Conservation (phyloP, 2,797 vertebrate genomes). For the Bufotes viridis region DNA sequence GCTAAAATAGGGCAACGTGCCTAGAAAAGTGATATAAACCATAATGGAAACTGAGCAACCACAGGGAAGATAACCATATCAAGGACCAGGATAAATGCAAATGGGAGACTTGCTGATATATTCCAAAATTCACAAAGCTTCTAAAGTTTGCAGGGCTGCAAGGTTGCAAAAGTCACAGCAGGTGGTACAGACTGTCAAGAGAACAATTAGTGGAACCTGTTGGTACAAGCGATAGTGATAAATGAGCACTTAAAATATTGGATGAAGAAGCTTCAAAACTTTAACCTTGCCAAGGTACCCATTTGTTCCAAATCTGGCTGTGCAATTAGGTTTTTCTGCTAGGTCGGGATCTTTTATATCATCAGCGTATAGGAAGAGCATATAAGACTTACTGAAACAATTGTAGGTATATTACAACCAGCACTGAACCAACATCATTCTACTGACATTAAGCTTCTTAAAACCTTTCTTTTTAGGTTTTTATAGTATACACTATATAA, state of each 20-base stretch:
- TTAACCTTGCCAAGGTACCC: conserved; percentile 5
- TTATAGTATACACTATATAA: background rate
- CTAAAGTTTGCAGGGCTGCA: too few relatives aligned
- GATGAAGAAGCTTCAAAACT: conserved; percentile 15
- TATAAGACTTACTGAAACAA: background rate
- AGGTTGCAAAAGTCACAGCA: too few relatives aligned
- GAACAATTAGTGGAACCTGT: conserved; percentile 11
- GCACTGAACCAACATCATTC: background rate
- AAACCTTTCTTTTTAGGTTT: background rate
- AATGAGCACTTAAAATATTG: conserved; percentile 30
- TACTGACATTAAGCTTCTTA: background rate
- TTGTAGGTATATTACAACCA: background rate
- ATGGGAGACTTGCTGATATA: too few relatives aligned
- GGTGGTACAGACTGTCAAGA: too few relatives aligned
- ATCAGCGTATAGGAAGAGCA: background rate
- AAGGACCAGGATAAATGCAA: too few relatives aligned
- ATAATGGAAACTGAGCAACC: too few relatives aligned
- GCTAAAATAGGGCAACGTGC: too few relatives aligned
- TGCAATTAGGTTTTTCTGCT: conserved; percentile 19
- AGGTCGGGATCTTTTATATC: conserved; percentile 8
- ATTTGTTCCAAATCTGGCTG: conserved; percentile 11
- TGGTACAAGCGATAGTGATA: background rate
- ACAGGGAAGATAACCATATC: too few relatives aligned
- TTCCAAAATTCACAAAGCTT: too few relatives aligned
- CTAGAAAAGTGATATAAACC: too few relatives aligned